Conservation (phyloP, 2,797 vertebrate genomes). For the Sebastes vulpes region DNA sequence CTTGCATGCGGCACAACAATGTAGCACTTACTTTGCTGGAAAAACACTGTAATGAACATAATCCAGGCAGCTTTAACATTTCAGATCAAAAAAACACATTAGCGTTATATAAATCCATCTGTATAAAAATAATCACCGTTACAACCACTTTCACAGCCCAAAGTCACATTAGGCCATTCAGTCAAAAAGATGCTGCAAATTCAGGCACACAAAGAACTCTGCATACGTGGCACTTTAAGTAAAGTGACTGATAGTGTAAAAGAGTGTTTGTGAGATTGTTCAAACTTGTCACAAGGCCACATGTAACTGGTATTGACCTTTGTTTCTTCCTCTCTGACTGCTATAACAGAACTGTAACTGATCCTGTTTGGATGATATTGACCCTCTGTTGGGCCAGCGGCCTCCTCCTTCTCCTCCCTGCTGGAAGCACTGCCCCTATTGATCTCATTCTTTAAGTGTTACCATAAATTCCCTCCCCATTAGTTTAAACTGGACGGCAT, state of each 20-base stretch:
- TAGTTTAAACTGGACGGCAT: slow-evolving; percentile 72
- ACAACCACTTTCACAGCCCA: not conserved
- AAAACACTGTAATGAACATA: not conserved
- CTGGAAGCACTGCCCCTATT: slow-evolving; percentile 72
- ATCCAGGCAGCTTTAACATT: not conserved
- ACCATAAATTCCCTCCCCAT: slow-evolving; percentile 85
- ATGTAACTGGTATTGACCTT: slow-evolving; percentile 67
- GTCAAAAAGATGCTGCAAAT: not conserved
- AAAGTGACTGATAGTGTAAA: not conserved
- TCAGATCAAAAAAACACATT: not conserved
- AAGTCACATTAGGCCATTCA: not conserved
- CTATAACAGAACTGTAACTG: slow-evolving; percentile 65
- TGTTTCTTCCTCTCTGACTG: slow-evolving; percentile 32
- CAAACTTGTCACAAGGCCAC: slow-evolving; percentile 25
- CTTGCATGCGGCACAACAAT: not conserved
- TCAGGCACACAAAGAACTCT: not conserved
- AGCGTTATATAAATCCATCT: not conserved
- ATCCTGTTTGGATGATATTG: slow-evolving; percentile 70
- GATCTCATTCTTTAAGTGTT: slow-evolving; percentile 87
- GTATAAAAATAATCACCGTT: not conserved
- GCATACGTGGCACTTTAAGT: too few species aligned
- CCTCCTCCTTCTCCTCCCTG: slow-evolving; percentile 49
- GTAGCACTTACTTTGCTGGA: not conserved
- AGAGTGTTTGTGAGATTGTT: slow-evolving; percentile 15
- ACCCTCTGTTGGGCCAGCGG: slow-evolving; percentile 46